A percentile compares a stretch with the other conserved stretches of the same genome.
These are phyloP conservation scores for Macrotis lagotis DNA, from an alignment of 2,113 vertebrate species.

Conservation along the genomic window DNA sequence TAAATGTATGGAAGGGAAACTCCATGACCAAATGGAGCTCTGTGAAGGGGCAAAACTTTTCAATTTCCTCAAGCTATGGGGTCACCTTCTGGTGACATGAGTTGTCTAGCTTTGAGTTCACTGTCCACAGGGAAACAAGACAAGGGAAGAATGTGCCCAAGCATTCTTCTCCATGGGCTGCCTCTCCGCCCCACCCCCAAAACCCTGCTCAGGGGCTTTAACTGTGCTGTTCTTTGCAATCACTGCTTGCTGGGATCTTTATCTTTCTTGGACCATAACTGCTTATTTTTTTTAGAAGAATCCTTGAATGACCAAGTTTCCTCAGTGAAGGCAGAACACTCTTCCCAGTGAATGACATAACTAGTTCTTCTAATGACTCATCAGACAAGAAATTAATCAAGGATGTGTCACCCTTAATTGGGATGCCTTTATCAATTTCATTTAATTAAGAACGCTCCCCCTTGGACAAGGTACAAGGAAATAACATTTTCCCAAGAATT, in stretches of 20 bases:
- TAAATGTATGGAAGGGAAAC: too few relatives aligned
- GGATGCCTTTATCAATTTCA: neutral
- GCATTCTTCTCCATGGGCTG: neutral
- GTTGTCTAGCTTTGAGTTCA: too few relatives aligned
- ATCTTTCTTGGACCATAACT: neutral
- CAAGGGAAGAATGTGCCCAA: neutral
- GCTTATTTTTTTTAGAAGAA: neutral
- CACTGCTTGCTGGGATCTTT: neutral
- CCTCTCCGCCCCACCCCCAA: neutral
- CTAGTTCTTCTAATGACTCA: neutral
- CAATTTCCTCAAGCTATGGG: too few relatives aligned
- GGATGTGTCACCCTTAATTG: neutral
- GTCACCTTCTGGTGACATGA: too few relatives aligned
- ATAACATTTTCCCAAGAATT: neutral
- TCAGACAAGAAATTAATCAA: neutral
- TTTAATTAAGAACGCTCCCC: neutral
- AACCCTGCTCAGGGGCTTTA: neutral
- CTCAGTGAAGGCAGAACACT: neutral
- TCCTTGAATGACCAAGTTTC: neutral
- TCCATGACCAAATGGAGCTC: too few relatives aligned
- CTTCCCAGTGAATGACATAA: neutral
- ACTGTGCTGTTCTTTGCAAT: neutral
- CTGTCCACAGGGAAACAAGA: too few relatives aligned
- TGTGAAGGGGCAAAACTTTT: too few relatives aligned
- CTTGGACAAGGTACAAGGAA: neutral